Percentiles rank a stretch among this genome's conserved stretches.
phyloP scores from a whole-genome alignment of 2,113 vertebrate genomes.

The Ellobius talpinus region DNA sequence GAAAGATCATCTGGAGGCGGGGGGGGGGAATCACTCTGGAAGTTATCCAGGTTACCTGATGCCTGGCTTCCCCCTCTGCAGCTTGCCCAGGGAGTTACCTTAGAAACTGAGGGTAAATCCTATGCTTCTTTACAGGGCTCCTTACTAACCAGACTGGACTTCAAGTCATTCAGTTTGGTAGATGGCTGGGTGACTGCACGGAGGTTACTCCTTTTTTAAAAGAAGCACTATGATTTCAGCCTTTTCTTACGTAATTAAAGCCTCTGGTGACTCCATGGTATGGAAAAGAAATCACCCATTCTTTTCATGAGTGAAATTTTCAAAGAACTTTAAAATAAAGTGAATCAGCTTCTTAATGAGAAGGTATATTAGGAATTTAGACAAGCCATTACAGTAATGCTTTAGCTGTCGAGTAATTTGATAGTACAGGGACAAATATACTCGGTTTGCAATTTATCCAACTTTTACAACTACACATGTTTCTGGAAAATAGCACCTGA shows the following conservation, averaged over 20 bases:
- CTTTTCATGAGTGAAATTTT: slow-evolving; percentile 58
- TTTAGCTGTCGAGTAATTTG: slow-evolving; percentile 11
- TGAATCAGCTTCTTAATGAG: not conserved
- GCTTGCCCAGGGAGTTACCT: not conserved
- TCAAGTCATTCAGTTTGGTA: not conserved
- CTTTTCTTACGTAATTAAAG: slow-evolving; percentile 43
- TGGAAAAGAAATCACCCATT: not conserved
- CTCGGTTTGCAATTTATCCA: not conserved
- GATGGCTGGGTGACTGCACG: not conserved
- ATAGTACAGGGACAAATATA: not conserved
- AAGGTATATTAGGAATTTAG: not conserved
- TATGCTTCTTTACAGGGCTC: slow-evolving; percentile 16
- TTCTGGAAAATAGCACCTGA: slow-evolving; percentile 74
- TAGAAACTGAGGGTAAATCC: not conserved
- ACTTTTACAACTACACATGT: slow-evolving; percentile 24
- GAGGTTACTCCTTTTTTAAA: not conserved
- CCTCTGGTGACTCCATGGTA: not conserved
- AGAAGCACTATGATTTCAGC: slow-evolving; percentile 35
- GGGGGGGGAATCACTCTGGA: not conserved
- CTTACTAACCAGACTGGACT: not conserved
- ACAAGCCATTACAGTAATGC: not conserved
- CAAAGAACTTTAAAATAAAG: slow-evolving; percentile 41
- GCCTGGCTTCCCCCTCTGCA: not conserved
- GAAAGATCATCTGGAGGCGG: not conserved
- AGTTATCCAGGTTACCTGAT: not conserved